Conservation (phyloP, 2,113 vertebrate genomes). For the Sorex fumeus region DNA sequence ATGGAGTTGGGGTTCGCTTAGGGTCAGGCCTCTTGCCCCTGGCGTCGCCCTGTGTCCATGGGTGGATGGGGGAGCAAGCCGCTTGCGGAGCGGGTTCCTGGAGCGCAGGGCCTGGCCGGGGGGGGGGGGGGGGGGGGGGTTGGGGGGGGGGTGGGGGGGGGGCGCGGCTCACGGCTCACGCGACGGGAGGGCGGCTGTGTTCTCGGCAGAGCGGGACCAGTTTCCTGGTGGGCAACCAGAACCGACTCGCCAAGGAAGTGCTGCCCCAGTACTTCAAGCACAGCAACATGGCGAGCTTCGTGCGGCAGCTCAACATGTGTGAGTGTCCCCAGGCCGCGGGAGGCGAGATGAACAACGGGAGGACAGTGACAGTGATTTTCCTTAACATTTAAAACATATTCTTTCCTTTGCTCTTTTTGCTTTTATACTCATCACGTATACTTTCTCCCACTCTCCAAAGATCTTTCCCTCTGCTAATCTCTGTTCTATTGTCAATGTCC, state of each 20-base stretch:
- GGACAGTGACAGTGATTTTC: too few relatives aligned
- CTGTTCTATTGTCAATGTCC: too few relatives aligned
- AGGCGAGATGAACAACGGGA: too few relatives aligned
- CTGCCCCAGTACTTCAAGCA: conserved; percentile 99
- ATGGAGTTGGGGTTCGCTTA: neutral
- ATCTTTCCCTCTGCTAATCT: too few relatives aligned
- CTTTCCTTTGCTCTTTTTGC: too few relatives aligned
- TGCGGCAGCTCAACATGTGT: conserved; percentile 99
- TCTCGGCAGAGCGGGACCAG: conserved; percentile 94
- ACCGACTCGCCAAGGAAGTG: conserved; percentile 97
- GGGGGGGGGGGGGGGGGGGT: too few relatives aligned
- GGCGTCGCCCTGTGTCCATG: neutral
- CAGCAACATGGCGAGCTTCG: conserved; percentile 99
- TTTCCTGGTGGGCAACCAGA: conserved; percentile 98
- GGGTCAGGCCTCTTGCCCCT: neutral
- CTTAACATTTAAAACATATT: too few relatives aligned
- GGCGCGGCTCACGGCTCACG: conserved; percentile 58
- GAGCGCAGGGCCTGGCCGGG: neutral
- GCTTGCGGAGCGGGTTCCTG: neutral
- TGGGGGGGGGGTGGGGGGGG: too few relatives aligned
- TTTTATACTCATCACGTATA: too few relatives aligned
- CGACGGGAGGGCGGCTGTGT: conserved; percentile 3
- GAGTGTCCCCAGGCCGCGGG: conserved; percentile 85
- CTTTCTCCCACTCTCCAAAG: too few relatives aligned
- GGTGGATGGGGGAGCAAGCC: neutral